phyloP scores from a whole-genome alignment of 1,140 invertebrate genomes.

The Heliconius himera region DNA sequence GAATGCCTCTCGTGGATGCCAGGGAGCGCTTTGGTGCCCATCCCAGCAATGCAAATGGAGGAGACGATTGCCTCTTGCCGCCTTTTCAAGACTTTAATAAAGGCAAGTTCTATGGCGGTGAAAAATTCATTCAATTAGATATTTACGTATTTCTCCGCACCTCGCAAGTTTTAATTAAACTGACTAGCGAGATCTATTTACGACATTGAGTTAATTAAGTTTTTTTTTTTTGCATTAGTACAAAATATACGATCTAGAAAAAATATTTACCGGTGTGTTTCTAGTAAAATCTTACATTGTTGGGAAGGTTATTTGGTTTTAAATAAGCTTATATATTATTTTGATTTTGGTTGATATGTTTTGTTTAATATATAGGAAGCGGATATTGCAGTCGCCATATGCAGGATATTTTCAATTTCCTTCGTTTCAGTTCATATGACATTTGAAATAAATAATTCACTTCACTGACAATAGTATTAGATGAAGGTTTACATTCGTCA shows the following conservation, averaged over 20 bases:
- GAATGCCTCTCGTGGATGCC: constrained; percentile 41
- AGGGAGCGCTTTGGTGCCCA: constrained; percentile 36
- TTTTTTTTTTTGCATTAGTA: background rate
- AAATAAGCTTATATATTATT: too few relatives aligned
- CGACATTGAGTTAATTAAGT: constrained; percentile 3
- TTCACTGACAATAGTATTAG: too few relatives aligned
- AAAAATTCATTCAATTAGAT: constrained; percentile 43
- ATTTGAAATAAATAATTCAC: too few relatives aligned
- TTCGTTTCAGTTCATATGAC: too few relatives aligned
- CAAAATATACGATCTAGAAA: background rate
- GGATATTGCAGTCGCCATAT: too few relatives aligned
- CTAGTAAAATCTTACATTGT: background rate
- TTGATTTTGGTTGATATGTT: too few relatives aligned
- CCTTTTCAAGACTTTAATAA: constrained; percentile 45
- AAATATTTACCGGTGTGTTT: background rate
- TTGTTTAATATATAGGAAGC: too few relatives aligned
- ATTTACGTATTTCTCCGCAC: background rate
- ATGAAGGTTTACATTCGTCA: too few relatives aligned
- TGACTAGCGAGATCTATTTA: background rate
- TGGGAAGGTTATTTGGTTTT: background rate
- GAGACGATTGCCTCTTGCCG: constrained; percentile 41
- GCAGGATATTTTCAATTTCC: too few relatives aligned
- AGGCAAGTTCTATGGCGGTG: constrained; percentile 32
- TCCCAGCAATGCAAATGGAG: constrained; percentile 42
- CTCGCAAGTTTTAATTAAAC: constrained; percentile 13